Evolutionary conservation across 2,797 vertebrate genomes (phyloP).

Genomic region (Arvicola amphibius): DNA sequence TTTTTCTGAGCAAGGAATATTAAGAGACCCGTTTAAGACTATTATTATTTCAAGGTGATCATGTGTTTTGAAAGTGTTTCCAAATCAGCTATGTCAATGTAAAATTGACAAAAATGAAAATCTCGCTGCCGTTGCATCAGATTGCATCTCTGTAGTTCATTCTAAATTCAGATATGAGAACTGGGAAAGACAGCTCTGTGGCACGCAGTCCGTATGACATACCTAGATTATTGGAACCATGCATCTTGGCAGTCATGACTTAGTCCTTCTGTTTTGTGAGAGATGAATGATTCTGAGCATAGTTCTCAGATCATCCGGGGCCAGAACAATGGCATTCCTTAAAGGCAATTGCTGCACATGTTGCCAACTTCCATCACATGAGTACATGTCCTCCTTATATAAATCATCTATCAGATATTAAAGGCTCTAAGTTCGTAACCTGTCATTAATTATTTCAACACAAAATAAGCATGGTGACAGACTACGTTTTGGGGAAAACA

Average conservation of each 20-base stretch:
- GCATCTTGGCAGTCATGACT: constrained; percentile 18
- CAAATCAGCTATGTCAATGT: constrained; percentile 30
- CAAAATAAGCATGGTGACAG: constrained; percentile 22
- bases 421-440: constrained; percentile 10
- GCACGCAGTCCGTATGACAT: constrained; percentile 26
- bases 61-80: constrained; percentile 6
- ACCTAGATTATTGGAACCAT: constrained; percentile 45
- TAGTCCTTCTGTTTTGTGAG: constrained; percentile 12
- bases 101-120: constrained; percentile 45
- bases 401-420: constrained; percentile 49
- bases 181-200: constrained; percentile 21
- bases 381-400: not conserved
- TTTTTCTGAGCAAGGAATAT: not conserved
- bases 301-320: constrained; percentile 45
- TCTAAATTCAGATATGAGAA: constrained; percentile 54
- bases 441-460: constrained; percentile 51
- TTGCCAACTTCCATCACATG: constrained; percentile 35
- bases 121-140: constrained; percentile 18
- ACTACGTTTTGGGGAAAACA: not conserved
- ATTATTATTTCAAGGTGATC: constrained; percentile 33
- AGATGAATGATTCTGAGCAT: not conserved
- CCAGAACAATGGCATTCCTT: constrained; percentile 44
- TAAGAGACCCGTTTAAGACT: constrained; percentile 35
- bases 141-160: constrained; percentile 34
- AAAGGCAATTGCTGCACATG: not conserved